Evolutionary conservation across 2,113 vertebrate genomes (phyloP).

Genomic region (Chaetodon auriga): DNA sequence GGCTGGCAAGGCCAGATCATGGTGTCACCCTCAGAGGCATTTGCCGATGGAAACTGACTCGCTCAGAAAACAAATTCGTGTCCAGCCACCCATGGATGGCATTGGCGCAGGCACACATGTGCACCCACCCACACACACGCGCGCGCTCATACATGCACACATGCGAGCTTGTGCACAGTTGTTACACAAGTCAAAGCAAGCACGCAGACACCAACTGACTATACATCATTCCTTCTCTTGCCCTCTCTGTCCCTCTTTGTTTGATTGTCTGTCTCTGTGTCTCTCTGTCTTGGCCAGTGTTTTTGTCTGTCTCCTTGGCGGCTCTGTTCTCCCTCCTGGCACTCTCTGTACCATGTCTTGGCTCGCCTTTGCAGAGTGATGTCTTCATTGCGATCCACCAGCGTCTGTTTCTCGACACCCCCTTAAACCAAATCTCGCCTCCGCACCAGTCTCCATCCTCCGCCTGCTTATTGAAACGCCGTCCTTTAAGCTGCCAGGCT

Average conservation of each 20-base stretch:
- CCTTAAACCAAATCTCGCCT: conserved; percentile 10
- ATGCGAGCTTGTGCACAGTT: neutral
- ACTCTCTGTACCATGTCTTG: conserved; percentile 38
- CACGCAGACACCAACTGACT: neutral
- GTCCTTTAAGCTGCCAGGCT: conserved; percentile 19
- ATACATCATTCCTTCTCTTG: neutral
- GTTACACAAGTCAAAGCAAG: neutral
- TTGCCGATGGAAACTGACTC: conserved; percentile 36
- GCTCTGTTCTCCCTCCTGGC: conserved; percentile 45
- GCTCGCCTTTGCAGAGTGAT: conserved; percentile 43
- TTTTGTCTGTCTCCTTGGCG: conserved; percentile 45
- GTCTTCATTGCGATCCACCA: conserved; percentile 53
- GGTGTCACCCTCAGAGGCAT: conserved; percentile 28
- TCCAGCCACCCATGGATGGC: conserved; percentile 13
- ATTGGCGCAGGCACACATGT: neutral
- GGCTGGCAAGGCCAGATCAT: neutral
- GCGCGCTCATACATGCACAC: neutral
- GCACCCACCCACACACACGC: neutral
- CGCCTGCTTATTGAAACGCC: conserved; percentile 10
- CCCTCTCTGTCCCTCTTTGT: conserved; percentile 25
- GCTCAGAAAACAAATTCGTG: conserved; percentile 22
- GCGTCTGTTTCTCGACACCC: conserved; percentile 24
- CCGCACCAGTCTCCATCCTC: neutral
- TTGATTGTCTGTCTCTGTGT: conserved; percentile 3
- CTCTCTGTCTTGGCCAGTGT: conserved; percentile 33